A percentile compares a stretch with the other conserved stretches of the same genome.
Evolutionary conservation across 2,888 invertebrate species (phyloP).

Genomic region (Agonopterix arenella): DNA sequence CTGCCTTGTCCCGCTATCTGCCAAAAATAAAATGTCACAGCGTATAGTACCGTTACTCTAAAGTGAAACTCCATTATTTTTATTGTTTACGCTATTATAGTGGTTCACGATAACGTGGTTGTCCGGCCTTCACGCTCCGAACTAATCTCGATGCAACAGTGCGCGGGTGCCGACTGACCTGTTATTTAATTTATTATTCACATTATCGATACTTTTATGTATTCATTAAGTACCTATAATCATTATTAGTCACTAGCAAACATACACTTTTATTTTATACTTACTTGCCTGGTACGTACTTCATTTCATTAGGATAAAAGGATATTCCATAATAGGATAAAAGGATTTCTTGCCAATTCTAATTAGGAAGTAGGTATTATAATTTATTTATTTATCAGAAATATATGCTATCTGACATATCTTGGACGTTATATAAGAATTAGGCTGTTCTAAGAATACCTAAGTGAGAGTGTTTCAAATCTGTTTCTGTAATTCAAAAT

Average conservation of each 20-base stretch:
- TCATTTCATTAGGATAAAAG: too few species aligned
- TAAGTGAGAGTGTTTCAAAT: not conserved
- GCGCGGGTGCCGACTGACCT: conserved; percentile 33
- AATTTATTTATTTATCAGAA: too few species aligned
- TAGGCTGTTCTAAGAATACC: too few species aligned
- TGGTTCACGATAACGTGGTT: conserved; percentile 37
- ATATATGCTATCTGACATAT: too few species aligned
- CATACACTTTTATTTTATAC: not conserved
- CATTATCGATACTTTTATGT: conserved; percentile 11
- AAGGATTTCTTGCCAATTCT: too few species aligned
- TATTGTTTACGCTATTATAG: conserved; percentile 40
- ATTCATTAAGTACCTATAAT: too few species aligned
- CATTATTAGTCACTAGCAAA: conserved; percentile 1
- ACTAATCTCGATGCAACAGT: conserved; percentile 44
- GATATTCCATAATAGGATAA: too few species aligned
- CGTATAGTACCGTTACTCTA: not conserved
- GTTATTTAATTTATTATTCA: conserved; percentile 36
- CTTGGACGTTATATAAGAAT: too few species aligned
- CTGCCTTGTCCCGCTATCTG: too few species aligned
- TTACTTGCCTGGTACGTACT: too few species aligned
- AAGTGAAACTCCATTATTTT: conserved; percentile 13
- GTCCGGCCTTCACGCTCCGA: conserved; percentile 53
- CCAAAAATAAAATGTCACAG: not conserved
- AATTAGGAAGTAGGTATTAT: too few species aligned
- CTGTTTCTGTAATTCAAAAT: not conserved